These are phyloP conservation scores for Ommatoiulus sabulosus DNA, from an alignment of 2,888 invertebrate species.

Conservation along the genomic window DNA sequence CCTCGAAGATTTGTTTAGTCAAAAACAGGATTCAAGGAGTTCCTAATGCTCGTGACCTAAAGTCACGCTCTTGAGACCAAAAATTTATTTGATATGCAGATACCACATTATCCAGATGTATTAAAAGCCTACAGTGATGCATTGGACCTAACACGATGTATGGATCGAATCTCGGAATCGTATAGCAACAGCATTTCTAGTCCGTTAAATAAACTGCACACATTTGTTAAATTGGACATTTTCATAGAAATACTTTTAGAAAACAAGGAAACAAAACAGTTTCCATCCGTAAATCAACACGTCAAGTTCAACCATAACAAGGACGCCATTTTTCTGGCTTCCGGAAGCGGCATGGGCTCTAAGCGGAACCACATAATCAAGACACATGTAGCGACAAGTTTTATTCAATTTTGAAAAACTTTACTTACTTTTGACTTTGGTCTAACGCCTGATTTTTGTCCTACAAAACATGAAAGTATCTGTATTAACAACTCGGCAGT, in stretches of 20 bases:
- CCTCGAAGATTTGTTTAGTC: too few relatives aligned
- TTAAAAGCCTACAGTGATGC: neutral
- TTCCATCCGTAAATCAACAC: neutral
- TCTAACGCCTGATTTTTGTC: neutral
- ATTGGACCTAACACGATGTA: neutral
- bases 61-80: too few relatives aligned
- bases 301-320: constrained; percentile 14
- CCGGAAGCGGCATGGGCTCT: constrained; percentile 60
- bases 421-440: constrained; percentile 37
- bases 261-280: neutral
- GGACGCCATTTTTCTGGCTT: constrained; percentile 56
- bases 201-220: neutral
- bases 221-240: neutral
- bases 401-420: constrained; percentile 45
- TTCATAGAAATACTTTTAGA: neutral
- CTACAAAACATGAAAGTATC: neutral
- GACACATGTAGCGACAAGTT: constrained; percentile 48
- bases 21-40: too few relatives aligned
- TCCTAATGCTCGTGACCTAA: too few relatives aligned
- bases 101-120: neutral
- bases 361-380: constrained; percentile 59
- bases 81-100: neutral
- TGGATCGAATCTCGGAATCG: neutral
- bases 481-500: neutral
- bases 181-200: neutral